Evolutionary conservation across 2,888 invertebrate genomes (phyloP).

Genomic region (Hydrotaea diabolus): DNA sequence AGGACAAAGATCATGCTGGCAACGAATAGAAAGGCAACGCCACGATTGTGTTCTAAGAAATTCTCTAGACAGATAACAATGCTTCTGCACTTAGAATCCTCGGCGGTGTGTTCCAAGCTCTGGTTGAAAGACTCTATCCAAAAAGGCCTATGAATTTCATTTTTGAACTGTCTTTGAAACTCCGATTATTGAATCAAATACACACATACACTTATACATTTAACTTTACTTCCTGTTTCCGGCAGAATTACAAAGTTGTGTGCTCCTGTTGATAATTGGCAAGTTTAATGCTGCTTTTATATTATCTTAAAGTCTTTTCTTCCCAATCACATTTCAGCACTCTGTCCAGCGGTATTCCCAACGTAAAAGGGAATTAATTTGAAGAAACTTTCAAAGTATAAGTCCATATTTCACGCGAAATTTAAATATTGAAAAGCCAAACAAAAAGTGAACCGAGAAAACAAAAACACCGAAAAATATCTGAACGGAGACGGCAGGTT

Average conservation of each 20-base stretch:
- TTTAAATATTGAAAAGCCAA: constrained; percentile 26
- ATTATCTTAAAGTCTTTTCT: neutral
- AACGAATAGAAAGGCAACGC: too few relatives aligned
- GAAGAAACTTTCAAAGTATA: constrained; percentile 22
- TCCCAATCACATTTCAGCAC: constrained; percentile 10
- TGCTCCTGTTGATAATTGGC: constrained; percentile 8
- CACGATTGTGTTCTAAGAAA: too few relatives aligned
- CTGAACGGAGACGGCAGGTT: neutral
- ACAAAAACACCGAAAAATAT: neutral
- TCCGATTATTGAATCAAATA: neutral
- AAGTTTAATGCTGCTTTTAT: constrained; percentile 14
- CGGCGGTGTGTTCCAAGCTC: too few relatives aligned
- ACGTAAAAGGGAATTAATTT: constrained; percentile 16
- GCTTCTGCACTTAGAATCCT: too few relatives aligned
- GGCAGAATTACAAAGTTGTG: constrained; percentile 17
- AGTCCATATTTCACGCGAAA: constrained; percentile 26
- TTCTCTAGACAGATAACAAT: too few relatives aligned
- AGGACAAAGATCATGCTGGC: too few relatives aligned
- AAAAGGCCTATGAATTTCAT: too few relatives aligned
- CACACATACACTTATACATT: neutral
- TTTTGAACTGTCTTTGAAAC: neutral
- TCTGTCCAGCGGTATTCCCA: neutral
- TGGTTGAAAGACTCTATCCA: too few relatives aligned
- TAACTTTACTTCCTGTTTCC: neutral
- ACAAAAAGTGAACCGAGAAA: neutral